phyloP scores from a whole-genome alignment of 2,797 vertebrate genomes.

The Acipenser oxyrinchus region DNA sequence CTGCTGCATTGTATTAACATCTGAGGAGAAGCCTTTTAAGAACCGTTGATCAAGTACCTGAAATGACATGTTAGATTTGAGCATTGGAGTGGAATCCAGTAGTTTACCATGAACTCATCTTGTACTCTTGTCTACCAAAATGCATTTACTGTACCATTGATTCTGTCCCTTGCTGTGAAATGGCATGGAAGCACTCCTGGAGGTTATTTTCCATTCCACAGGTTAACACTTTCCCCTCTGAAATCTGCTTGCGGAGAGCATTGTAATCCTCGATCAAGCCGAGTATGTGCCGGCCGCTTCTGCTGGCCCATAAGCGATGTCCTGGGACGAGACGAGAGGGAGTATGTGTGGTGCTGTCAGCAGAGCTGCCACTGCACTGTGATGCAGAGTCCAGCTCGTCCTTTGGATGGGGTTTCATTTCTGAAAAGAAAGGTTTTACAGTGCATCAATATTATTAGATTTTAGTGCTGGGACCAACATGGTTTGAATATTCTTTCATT shows the following conservation, averaged over 20 bases:
- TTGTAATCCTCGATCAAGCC: slow-evolving; percentile 80
- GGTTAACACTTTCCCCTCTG: slow-evolving; percentile 65
- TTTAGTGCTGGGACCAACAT: no score
- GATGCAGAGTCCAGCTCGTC: slow-evolving; percentile 44
- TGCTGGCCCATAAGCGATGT: slow-evolving; percentile 71
- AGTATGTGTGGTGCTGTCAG: slow-evolving; percentile 37
- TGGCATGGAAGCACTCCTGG: slow-evolving; percentile 42
- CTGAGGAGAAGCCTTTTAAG: slow-evolving; percentile 46
- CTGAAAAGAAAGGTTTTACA: slow-evolving; percentile 25
- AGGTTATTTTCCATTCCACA: slow-evolving; percentile 58
- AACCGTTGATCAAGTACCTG: slow-evolving; percentile 49
- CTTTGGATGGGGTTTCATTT: slow-evolving; percentile 20
- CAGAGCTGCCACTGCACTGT: slow-evolving; percentile 50
- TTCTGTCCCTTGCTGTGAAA: slow-evolving; percentile 36
- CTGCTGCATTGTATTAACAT: slow-evolving; percentile 60
- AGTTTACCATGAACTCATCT: no score
- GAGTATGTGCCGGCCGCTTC: slow-evolving; percentile 68
- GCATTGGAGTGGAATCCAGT: not conserved
- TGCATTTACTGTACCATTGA: slow-evolving; percentile 34
- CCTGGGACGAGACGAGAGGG: slow-evolving; percentile 64
- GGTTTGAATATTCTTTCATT: no score
- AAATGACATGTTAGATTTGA: rapidly evolving
- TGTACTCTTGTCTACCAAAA: not conserved
- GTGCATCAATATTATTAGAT: no score
- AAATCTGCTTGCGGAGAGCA: slow-evolving; percentile 75